Evolutionary conservation across 2,113 vertebrate genomes (phyloP).

Genomic region (Castor canadensis): DNA sequence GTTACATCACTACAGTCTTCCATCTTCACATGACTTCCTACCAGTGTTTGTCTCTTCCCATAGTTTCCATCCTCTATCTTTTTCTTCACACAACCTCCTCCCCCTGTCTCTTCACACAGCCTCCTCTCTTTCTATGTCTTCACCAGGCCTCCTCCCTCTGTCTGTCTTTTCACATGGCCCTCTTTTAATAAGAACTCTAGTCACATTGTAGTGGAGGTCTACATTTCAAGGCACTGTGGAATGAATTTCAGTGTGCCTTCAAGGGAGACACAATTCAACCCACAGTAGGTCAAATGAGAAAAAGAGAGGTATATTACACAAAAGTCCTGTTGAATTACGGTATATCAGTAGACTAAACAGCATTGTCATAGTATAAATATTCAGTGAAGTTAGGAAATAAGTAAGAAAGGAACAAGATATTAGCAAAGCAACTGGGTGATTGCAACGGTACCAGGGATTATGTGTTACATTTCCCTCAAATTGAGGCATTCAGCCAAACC

Average conservation of each 20-base stretch:
- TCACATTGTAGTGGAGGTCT: neutral
- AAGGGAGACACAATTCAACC: neutral
- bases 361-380: neutral
- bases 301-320: neutral
- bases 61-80: too few species aligned
- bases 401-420: neutral
- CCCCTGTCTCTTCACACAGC: neutral
- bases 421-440: accelerated
- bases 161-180: neutral
- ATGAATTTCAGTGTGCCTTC: neutral
- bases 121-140: too few species aligned
- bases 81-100: too few species aligned
- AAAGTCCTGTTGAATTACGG: neutral
- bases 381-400: neutral
- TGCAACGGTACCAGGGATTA: accelerated
- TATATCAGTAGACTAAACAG: neutral
- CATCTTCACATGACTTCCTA: neutral
- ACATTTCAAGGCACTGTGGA: neutral
- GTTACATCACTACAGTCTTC: too few species aligned
- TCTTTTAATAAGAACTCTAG: neutral
- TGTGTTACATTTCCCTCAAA: neutral
- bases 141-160: neutral
- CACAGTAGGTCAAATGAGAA: neutral
- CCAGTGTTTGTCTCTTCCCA: neutral
- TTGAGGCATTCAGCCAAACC: neutral